Percentiles rank a stretch among this genome's conserved stretches.
These are phyloP conservation scores for Cherax destructor DNA, from an alignment of 1,140 invertebrate genomes.

Conservation along the genomic window DNA sequence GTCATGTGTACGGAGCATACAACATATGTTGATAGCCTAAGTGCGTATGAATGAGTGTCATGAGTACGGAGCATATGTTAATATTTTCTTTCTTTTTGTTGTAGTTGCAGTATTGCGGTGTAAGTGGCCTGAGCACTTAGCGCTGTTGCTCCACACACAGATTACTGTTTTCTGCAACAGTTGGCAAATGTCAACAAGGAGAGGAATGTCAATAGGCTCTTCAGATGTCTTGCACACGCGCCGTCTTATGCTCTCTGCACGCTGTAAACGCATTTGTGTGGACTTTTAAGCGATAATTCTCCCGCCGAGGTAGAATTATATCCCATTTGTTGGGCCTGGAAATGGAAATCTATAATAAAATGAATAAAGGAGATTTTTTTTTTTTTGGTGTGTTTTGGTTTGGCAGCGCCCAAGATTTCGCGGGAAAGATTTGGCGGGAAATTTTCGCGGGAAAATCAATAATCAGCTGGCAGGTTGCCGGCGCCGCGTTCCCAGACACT, in stretches of 20 bases:
- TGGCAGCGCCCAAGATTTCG: constrained; percentile 27
- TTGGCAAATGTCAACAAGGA: not conserved
- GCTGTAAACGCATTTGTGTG: too few relatives aligned
- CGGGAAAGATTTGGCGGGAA: constrained; percentile 40
- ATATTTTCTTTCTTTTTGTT: too few relatives aligned
- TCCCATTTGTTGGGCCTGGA: too few relatives aligned
- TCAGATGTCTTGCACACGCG: not conserved
- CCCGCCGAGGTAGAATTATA: too few relatives aligned
- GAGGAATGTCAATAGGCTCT: not conserved
- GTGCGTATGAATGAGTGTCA: too few relatives aligned
- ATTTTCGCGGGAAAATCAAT: constrained; percentile 53
- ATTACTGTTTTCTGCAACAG: not conserved
- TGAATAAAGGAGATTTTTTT: too few relatives aligned
- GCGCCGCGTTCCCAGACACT: not conserved
- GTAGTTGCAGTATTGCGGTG: not conserved
- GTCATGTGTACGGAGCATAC: too few relatives aligned
- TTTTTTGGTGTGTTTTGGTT: not conserved
- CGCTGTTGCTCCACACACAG: not conserved
- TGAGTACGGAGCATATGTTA: too few relatives aligned
- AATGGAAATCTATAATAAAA: too few relatives aligned
- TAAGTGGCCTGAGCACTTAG: not conserved
- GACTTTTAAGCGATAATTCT: too few relatives aligned
- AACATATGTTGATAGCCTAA: too few relatives aligned
- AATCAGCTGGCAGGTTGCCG: constrained; percentile 36
- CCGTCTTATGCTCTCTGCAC: too few relatives aligned